Base-by-base conservation (phyloP, 2,888 invertebrate species). In the Drosophila stalkeri region DNA sequence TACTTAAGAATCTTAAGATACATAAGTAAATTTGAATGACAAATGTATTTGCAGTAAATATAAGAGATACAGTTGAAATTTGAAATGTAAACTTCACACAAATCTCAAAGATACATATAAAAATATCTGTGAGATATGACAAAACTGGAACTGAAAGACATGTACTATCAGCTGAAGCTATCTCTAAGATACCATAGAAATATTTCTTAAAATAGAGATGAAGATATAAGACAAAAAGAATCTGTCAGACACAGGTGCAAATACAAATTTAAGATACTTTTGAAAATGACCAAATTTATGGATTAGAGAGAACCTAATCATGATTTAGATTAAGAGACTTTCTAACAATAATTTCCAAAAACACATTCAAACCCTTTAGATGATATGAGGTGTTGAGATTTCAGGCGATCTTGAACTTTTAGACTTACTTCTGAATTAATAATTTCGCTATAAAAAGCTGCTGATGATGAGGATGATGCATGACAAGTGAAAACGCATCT, bases 391-490 rank as follows among this genome's bases (percentile, higher is more conserved):
- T 35, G 35, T 35, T 23, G 9, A 8, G 46, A 16, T 23, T 23
- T 14, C 2, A 35, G 23, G 12, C 35, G 11, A 27, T 46, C 55
- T 49, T 64, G 37, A 37, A 37, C 49, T 27, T 39, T 27, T 16
- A 14, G 18, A 59, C 20, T 39, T 9, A 23, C 39, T 27, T 23
- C 27, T 64, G 56, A 69, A 43, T 69, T 57, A 69, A 52, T 44
- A 59, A 35, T 57, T 60, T 20, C 74, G 16, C 59, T 56, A 33
- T 16, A 64, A 68, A 46, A 37, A 55, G 41, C 37, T 55, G 37
- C 51, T 49, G 49, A 18, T 65, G 56, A 1, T 49, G 49, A 18
- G 52, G 44, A 37, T 60, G 60, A 1, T 14, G 31, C 2, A 60
- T 60, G 49, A 49, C 49, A 41, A 31, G 33, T 16, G 35, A 27